A percentile compares a stretch with the other conserved stretches of the same genome.
These are phyloP conservation scores for Chrysodeixis includens DNA, from an alignment of 2,888 invertebrate genomes.

Conservation along the genomic window DNA sequence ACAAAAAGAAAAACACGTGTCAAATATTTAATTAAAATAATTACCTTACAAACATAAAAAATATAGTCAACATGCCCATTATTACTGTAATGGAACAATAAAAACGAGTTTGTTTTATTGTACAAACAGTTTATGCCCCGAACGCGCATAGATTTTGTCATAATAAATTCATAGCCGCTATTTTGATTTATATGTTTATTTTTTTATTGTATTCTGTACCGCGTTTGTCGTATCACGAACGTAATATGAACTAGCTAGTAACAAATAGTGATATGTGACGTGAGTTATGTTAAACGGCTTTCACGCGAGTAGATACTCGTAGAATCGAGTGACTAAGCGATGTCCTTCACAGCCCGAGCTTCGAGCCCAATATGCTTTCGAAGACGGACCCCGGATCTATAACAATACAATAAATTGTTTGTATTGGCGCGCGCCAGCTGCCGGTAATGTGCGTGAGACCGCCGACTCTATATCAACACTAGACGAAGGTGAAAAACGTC, in stretches of 20 bases:
- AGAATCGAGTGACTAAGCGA: conserved; percentile 58
- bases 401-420: conserved; percentile 84
- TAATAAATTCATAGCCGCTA: conserved; percentile 42
- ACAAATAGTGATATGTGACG: conserved; percentile 41
- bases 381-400: conserved; percentile 77
- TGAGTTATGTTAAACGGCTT: conserved; percentile 48
- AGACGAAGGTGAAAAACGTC: conserved; percentile 76
- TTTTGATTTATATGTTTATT: conserved; percentile 27
- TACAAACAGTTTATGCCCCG: conserved; percentile 18
- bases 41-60: no score
- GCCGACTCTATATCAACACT: conserved; percentile 76
- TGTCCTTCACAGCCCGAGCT: conserved; percentile 64
- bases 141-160: conserved; percentile 13
- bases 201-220: conserved; percentile 12
- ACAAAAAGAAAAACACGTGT: no score
- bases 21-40: no score
- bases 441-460: conserved; percentile 79
- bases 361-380: conserved; percentile 71
- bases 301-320: conserved; percentile 41
- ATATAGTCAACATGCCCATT: not conserved
- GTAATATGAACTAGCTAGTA: conserved; percentile 20
- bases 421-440: conserved; percentile 78
- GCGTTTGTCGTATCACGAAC: conserved; percentile 12
- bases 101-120: conserved; percentile 3
- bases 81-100: conserved; percentile 8